Evolutionary conservation across 2,888 invertebrate genomes (phyloP), one percentile per base, ranked within the genome.

Genomic region (Ichneumoninae sp.): DNA sequence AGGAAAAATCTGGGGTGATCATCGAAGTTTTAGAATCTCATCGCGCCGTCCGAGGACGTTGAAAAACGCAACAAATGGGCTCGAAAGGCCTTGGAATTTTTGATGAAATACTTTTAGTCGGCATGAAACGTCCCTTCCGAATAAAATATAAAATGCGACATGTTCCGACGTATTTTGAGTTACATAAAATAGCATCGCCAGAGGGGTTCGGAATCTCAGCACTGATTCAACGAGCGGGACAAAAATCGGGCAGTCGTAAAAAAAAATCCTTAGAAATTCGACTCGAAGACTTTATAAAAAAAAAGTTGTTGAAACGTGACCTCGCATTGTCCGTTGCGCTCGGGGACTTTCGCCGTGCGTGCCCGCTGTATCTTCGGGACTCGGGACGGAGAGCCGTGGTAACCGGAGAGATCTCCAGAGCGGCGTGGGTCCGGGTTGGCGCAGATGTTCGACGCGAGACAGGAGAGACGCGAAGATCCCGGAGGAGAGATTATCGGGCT

Each of bases 361-460:
- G 60, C 30, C 60, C 33, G 33, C 1, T 50, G 13, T 19, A n/a
- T 33, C 16, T n/a, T 57, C 26, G 57, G 22, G 22, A 0, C 33
- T 52, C 57, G 40, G 22, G 36, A 33, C 19, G 10, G 13, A 30
- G 57, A n/a, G 33, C 63, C 10, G 22, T 19, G 66, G 77, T 83
- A 85, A 80, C 74, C 57, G 33, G 77, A 81, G 76, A 80, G 57
- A n/a, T 73, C 73, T 71, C 50, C 50, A 36, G 81, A 70, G 75
- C 66, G 50, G 73, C 70, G 68, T 57, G 63, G 69, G 57, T 79
- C 73, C 83, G 81, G 83, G 81, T 83, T 30, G 63, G n/a, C 78
- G 81, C 83, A 83, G 83, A 81, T 83, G 83, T 81, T 74, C 74
- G 77, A 81, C 66, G 74, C 50, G 66, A 65, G 44, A 22, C 36